Percentiles rank a stretch among this genome's conserved stretches.
These are phyloP conservation scores for Parauchenoglanis ngamensis DNA, from an alignment of 2,797 vertebrate genomes.

Conservation along the genomic window DNA sequence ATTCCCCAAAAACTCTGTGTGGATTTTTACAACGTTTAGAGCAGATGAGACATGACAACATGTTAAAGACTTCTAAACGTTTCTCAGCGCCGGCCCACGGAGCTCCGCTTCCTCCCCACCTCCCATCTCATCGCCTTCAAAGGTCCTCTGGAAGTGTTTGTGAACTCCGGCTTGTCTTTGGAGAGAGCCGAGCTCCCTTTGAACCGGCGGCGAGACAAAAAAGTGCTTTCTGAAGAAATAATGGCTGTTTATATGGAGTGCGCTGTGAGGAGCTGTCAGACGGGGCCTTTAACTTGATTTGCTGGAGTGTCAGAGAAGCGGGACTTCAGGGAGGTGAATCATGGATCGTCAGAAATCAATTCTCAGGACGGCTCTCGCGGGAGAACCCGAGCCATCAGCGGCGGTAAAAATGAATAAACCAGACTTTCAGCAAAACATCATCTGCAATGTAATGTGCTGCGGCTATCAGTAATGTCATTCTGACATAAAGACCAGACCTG, in stretches of 20 bases:
- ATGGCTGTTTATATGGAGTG: constrained; percentile 74
- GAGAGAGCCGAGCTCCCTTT: constrained; percentile 61
- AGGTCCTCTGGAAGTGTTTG: constrained; percentile 60
- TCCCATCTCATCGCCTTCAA: constrained; percentile 54
- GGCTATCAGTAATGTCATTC: constrained; percentile 71
- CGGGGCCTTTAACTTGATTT: constrained; percentile 78
- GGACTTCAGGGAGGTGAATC: constrained; percentile 71
- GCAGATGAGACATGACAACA: constrained; percentile 38
- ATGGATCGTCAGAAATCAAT: constrained; percentile 79
- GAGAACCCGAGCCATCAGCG: constrained; percentile 71
- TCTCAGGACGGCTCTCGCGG: constrained; percentile 69
- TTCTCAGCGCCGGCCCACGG: constrained; percentile 11
- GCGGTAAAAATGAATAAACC: constrained; percentile 75
- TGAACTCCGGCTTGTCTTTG: constrained; percentile 60
- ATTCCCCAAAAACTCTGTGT: not conserved
- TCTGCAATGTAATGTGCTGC: constrained; percentile 68
- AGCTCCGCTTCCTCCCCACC: constrained; percentile 19
- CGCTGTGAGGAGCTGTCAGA: constrained; percentile 73
- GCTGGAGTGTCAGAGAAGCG: constrained; percentile 69
- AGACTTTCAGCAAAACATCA: constrained; percentile 73
- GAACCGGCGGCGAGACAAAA: constrained; percentile 72
- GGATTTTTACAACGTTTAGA: not conserved
- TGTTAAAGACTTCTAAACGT: constrained; percentile 52
- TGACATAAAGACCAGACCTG: constrained; percentile 63
- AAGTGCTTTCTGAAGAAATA: constrained; percentile 75